Evolutionary conservation across 2,888 invertebrate genomes (phyloP), one percentile per base, ranked within the genome.

Genomic region (Linnaemya tessellans): DNA sequence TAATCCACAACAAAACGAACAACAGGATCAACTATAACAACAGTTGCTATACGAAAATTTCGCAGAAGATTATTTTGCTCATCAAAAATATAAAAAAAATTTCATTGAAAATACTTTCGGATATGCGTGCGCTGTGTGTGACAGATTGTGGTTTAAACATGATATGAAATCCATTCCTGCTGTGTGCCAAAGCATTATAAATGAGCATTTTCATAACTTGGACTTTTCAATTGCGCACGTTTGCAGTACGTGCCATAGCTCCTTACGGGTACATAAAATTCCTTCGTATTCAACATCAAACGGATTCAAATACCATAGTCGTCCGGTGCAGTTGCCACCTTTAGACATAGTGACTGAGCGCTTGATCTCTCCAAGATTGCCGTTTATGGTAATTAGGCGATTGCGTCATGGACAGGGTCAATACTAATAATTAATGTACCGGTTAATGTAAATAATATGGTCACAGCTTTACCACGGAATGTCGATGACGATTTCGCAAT

Each of bases 251-350:
- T 58, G 30, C 58, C 58, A 58, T 4, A 58, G 58, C 58, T 58
- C 46, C 62, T 74, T 56, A 77, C 58, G 3, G 58, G 58, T 58
- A 58, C 22, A 58, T 35, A 58, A 58, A 58, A 58, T 58, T 58
- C 25, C 38, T 38, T 54, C 56, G 49, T 49, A 18, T n/a, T 49
- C 49, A 49, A 49, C 49, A 49, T 49, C 49, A 49, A n/a, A n/a
- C n/a, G n/a, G n/a, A n/a, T n/a, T n/a, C n/a, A n/a, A n/a, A n/a
- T n/a, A n/a, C n/a, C n/a, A 49, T 49, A 49, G 18, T 49, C 49
- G 49, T 18, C 49, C 49, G 18, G 49, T n/a, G 18, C 49, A 49
- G 18, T 49, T 49, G 49, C 49, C 49, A 49, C 18, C 49, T 49
- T 49, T 18, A 49, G 49, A 49, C 49, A 49, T 49, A 49, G 49